Conservation (phyloP, 1,140 invertebrate species). For the Sycophila sp. region DNA sequence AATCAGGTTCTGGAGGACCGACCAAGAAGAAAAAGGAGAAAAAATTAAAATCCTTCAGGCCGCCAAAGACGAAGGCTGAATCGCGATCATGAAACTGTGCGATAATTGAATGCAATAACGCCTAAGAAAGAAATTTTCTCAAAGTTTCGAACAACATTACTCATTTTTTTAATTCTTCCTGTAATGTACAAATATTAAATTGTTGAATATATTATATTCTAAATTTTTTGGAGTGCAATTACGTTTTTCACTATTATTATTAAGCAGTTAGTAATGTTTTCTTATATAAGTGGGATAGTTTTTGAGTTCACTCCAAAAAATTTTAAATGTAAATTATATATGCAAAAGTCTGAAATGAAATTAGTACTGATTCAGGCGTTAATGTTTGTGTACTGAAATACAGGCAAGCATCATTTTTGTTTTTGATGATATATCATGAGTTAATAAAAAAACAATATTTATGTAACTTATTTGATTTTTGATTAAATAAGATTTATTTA, state of each 20-base stretch:
- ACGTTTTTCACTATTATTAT: neutral
- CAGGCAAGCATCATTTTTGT: slow-evolving; percentile 15
- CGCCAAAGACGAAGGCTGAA: slow-evolving; percentile 96
- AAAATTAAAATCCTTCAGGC: slow-evolving; percentile 85
- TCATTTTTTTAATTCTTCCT: slow-evolving; percentile 27
- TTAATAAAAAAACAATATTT: no score
- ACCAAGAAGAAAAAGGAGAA: slow-evolving; percentile 80
- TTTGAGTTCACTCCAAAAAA: slow-evolving; percentile 27
- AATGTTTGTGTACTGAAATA: neutral
- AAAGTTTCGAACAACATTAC: slow-evolving; percentile 26
- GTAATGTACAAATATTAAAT: slow-evolving; percentile 36
- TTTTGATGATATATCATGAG: no score
- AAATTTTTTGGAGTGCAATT: slow-evolving; percentile 29
- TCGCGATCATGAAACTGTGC: slow-evolving; percentile 75
- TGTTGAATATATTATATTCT: slow-evolving; percentile 19
- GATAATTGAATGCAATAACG: neutral
- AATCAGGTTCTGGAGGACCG: slow-evolving; percentile 76
- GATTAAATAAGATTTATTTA: no score
- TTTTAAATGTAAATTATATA: slow-evolving; percentile 31
- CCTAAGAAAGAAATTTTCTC: slow-evolving; percentile 3
- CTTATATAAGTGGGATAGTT: no score
- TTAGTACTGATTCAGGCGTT: slow-evolving; percentile 12
- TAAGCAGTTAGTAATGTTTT: neutral
- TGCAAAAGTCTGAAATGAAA: slow-evolving; percentile 27
- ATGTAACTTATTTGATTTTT: no score